These are phyloP conservation scores for Drosophila mimetica DNA, from an alignment of 2,888 invertebrate species.

Conservation along the genomic window DNA sequence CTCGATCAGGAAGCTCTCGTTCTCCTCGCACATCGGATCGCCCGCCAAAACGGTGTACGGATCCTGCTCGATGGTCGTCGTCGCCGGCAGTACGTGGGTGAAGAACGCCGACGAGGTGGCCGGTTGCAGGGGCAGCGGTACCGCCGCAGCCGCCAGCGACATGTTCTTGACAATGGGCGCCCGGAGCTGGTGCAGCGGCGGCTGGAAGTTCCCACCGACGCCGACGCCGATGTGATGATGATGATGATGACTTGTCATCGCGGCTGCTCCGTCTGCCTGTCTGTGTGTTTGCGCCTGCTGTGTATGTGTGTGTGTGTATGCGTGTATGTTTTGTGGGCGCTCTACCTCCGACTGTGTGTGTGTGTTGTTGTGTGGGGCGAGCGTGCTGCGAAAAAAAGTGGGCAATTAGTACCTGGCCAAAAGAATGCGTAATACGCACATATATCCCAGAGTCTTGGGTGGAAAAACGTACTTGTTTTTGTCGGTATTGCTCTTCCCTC, in stretches of 20 bases:
- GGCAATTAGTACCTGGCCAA: conserved; percentile 55
- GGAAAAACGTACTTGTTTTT: conserved; percentile 44
- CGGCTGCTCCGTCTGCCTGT: conserved; percentile 35
- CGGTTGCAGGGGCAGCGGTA: conserved; percentile 53
- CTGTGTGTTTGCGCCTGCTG: conserved; percentile 30
- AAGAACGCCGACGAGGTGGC: conserved; percentile 59
- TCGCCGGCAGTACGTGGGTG: conserved; percentile 66
- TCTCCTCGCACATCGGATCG: conserved; percentile 69
- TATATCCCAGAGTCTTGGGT: not conserved
- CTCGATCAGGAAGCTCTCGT: conserved; percentile 78
- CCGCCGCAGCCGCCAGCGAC: conserved; percentile 80
- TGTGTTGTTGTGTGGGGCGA: conserved; percentile 9
- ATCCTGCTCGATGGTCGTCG: conserved; percentile 65
- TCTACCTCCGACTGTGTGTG: conserved; percentile 6
- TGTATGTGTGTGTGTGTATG: conserved; percentile 42
- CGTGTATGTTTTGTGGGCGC: conserved; percentile 55
- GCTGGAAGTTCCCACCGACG: conserved; percentile 65
- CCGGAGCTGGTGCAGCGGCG: conserved; percentile 35
- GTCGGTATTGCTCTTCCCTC: conserved; percentile 32
- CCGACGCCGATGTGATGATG: conserved; percentile 32
- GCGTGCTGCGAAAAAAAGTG: conserved; percentile 16
- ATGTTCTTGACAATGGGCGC: conserved; percentile 80
- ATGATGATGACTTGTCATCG: conserved; percentile 75
- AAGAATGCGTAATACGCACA: conserved; percentile 7
- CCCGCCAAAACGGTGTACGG: conserved; percentile 71